Evolutionary conservation across 2,888 invertebrate genomes (phyloP).

Genomic region (Tenodera sinensis): DNA sequence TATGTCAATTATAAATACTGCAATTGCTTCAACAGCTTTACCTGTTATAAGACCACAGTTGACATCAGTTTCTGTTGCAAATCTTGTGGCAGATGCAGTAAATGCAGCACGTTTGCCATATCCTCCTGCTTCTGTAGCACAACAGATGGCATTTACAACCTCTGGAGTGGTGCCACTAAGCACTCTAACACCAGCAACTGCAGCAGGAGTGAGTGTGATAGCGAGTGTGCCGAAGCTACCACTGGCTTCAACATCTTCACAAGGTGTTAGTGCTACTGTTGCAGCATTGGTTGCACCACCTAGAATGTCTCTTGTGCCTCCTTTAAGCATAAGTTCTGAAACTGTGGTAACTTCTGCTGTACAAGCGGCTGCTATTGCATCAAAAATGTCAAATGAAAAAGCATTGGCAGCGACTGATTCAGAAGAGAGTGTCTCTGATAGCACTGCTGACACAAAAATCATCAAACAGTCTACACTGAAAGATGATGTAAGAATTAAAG

Average conservation of each 20-base stretch:
- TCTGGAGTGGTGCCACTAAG: background rate
- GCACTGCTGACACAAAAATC: background rate
- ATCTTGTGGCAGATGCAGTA: conserved; percentile 37
- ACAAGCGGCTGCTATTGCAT: background rate
- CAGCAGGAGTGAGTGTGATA: conserved; percentile 27
- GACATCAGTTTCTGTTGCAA: conserved; percentile 28
- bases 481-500: background rate
- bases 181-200: background rate
- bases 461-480: background rate
- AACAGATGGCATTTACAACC: conserved; percentile 15
- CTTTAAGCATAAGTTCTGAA: background rate
- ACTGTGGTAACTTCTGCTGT: background rate
- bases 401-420: background rate
- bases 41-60: background rate
- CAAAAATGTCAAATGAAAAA: background rate
- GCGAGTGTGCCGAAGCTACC: conserved; percentile 21
- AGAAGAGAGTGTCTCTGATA: background rate
- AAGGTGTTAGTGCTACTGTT: background rate
- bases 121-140: conserved; percentile 23
- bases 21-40: conserved; percentile 12
- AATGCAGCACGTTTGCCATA: conserved; percentile 34
- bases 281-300: conserved; percentile 8
- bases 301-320: conserved; percentile 6
- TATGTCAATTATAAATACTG: conserved; percentile 16
- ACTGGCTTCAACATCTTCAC: background rate